A percentile compares a stretch with the other conserved stretches of the same genome.
Evolutionary conservation across 1,140 invertebrate species (phyloP).

Genomic region (Drosophila subobscura): DNA sequence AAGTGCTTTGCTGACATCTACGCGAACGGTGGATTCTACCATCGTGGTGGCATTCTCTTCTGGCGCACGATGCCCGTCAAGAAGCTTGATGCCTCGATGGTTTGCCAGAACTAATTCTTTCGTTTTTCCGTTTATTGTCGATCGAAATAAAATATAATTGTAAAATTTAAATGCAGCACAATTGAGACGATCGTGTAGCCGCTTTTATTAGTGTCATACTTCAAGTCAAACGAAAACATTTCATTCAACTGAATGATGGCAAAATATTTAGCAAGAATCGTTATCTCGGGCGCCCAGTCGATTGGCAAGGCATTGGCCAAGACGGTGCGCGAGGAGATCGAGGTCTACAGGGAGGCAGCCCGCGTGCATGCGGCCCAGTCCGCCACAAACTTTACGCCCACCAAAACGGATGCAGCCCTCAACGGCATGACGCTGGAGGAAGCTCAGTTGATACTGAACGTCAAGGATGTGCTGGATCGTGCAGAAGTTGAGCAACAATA

Average conservation of each 20-base stretch:
- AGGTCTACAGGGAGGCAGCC: conserved; percentile 51
- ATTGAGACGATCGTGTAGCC: too few relatives aligned
- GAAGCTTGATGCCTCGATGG: background rate
- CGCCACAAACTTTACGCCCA: background rate
- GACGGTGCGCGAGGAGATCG: conserved; percentile 57
- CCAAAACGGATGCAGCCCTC: conserved; percentile 4
- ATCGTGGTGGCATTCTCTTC: conserved; percentile 49
- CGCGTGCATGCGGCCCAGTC: conserved; percentile 69
- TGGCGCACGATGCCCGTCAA: conserved; percentile 48
- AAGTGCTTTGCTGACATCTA: conserved; percentile 55
- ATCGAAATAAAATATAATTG: too few relatives aligned
- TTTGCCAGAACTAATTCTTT: too few relatives aligned
- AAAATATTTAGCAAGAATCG: conserved; percentile 47
- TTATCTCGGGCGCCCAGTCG: conserved; percentile 39
- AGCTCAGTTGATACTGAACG: conserved; percentile 55
- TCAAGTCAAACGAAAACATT: too few relatives aligned
- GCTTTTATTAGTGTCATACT: too few relatives aligned
- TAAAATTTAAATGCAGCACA: too few relatives aligned
- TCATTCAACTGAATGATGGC: conserved; percentile 27
- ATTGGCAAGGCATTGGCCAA: conserved; percentile 58
- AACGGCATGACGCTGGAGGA: conserved; percentile 62
- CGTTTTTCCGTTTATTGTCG: too few relatives aligned
- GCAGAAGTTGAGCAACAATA: conserved; percentile 72
- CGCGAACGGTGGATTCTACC: conserved; percentile 44
- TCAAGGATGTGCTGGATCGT: conserved; percentile 36